Evolutionary conservation across 2,113 vertebrate genomes (phyloP), one percentile per base, ranked within the genome.

Genomic region (Hypomesus transpacificus): DNA sequence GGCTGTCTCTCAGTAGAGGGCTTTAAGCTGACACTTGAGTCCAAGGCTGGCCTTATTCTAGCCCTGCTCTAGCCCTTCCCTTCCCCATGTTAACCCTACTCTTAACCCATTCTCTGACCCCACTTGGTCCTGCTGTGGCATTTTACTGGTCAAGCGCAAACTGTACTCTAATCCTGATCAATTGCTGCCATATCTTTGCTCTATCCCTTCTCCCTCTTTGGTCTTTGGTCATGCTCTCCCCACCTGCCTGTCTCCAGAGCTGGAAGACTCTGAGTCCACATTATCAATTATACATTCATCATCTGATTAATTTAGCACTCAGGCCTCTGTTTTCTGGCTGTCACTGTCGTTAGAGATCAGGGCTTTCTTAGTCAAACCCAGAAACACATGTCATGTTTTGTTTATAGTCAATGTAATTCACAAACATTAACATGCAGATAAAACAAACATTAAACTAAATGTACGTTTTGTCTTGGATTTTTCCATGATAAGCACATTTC

Each of bases 311-410:
- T 67, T 24, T 18, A 52, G 18, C 14, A 57, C 8, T 57, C 16
- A 3, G 26, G 22, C 28, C 61, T 69, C 28, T 57, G 70, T 61
- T 56, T 68, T 61, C 73, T 73, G 59, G 74, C 80, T 79, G 78
- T 81, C 63, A 28, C 74, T 76, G 78, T 78, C 74, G 54, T 54
- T 11, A 66, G 66, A 68, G 78, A 82, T 54, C 79, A 74, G 79
- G 68, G 20, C 51, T 61, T 4, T 28, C 14, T 61, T 26, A 61
- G 21, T 22, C 17, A 56, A 56, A 9, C 53, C 39, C 9, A 2
- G 39, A 46, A 46, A 46, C 39, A 56, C 53, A 56, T 56, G 53
- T 18, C 16, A n/a, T 54, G 53, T 39, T 39, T 39, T 11, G 39
- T 46, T 46, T 46, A 5, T 7, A 46, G 39, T 46, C 39, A 46